Percentiles rank a stretch among this genome's conserved stretches.
These are phyloP conservation scores for Prochilodus magdalenae DNA, from an alignment of 2,113 vertebrate genomes.

Conservation along the genomic window DNA sequence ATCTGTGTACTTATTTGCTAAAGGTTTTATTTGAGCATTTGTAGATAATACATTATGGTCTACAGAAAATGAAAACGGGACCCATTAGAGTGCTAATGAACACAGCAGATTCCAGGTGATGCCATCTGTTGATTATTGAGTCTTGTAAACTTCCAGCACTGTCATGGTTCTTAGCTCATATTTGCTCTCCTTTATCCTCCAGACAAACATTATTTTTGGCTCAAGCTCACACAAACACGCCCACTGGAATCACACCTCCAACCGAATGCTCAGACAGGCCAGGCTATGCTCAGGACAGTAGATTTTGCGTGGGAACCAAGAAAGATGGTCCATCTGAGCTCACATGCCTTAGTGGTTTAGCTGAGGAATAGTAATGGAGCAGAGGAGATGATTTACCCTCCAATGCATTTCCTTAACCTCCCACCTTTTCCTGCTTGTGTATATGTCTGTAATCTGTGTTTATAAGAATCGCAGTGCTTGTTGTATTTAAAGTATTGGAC, in stretches of 20 bases:
- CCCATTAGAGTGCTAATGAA: background rate
- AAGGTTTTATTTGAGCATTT: no score
- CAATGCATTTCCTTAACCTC: constrained; percentile 8
- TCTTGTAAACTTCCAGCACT: background rate
- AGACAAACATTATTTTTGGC: background rate
- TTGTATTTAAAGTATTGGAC: no score
- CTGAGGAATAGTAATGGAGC: background rate
- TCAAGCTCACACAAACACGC: background rate
- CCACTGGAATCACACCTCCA: constrained; percentile 3
- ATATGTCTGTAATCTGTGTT: no score
- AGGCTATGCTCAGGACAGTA: background rate
- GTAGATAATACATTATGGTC: no score
- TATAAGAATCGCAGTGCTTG: no score
- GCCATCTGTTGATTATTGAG: background rate
- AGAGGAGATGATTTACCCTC: constrained; percentile 33
- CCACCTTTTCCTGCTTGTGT: constrained; percentile 19
- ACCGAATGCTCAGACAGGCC: background rate
- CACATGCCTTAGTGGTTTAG: background rate
- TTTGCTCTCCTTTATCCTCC: background rate
- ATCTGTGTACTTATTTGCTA: no score
- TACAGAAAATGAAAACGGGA: background rate
- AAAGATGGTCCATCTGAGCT: constrained; percentile 5
- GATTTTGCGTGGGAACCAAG: background rate
- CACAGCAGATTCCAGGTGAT: background rate
- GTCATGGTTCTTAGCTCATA: background rate